Percentiles rank a stretch among this genome's conserved stretches.
These are phyloP conservation scores for Camarhynchus parvulus DNA, from an alignment of 2,113 vertebrate species.

Conservation along the genomic window DNA sequence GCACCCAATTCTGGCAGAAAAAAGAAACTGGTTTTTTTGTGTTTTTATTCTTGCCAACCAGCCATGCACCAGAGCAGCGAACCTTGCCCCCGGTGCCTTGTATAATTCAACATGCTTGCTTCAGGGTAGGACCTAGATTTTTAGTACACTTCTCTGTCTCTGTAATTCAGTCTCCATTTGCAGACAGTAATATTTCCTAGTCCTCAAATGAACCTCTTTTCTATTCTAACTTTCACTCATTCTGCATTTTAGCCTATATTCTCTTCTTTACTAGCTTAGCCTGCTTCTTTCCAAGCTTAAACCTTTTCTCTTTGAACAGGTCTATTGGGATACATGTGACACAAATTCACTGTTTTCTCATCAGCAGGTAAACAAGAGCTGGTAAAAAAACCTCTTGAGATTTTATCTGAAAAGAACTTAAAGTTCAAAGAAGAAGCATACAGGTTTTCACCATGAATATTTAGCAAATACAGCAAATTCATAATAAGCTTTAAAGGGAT, in stretches of 20 bases:
- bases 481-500: neutral
- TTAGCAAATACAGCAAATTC: constrained; percentile 5
- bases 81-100: neutral
- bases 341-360: neutral
- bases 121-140: neutral
- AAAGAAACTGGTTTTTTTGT: fast-evolving
- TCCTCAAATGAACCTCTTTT: neutral
- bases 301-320: neutral
- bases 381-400: neutral
- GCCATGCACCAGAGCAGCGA: neutral
- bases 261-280: neutral
- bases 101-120: neutral
- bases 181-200: neutral
- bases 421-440: neutral
- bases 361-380: neutral
- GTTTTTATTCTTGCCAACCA: neutral
- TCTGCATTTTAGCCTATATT: neutral
- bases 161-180: neutral
- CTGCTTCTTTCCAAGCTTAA: neutral
- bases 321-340: neutral
- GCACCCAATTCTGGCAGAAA: neutral
- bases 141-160: neutral
- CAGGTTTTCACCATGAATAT: neutral
- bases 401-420: neutral
- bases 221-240: neutral